Conservation (phyloP, 2,113 vertebrate genomes). For the Girardinichthys multiradiatus region DNA sequence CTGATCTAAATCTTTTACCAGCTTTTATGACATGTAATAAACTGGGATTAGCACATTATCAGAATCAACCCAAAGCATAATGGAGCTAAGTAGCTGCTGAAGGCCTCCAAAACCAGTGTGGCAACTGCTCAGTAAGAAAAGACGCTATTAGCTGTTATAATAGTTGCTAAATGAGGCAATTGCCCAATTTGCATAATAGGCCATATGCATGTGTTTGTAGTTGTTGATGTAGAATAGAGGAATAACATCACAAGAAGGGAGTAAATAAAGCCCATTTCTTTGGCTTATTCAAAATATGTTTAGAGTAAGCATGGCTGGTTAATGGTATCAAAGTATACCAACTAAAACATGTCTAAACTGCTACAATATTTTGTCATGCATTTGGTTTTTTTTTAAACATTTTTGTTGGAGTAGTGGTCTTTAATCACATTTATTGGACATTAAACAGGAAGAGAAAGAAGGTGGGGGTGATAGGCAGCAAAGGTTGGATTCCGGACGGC, state of each 20-base stretch:
- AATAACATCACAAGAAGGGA: background rate
- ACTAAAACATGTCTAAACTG: too few relatives aligned
- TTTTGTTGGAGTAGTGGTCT: too few relatives aligned
- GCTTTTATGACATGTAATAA: background rate
- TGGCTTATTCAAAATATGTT: too few relatives aligned
- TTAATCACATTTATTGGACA: too few relatives aligned
- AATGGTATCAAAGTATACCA: too few relatives aligned
- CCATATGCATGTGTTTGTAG: too few relatives aligned
- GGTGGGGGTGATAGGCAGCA: too few relatives aligned
- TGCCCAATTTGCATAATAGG: background rate
- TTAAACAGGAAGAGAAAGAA: too few relatives aligned
- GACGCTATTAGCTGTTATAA: background rate
- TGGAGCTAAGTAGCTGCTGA: background rate
- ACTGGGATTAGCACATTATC: background rate
- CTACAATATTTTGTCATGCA: too few relatives aligned
- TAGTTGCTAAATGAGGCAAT: background rate
- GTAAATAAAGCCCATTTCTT: background rate
- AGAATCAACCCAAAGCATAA: background rate
- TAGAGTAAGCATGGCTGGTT: too few relatives aligned
- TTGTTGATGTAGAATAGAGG: background rate
- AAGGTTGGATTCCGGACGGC: too few relatives aligned
- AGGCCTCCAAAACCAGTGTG: background rate
- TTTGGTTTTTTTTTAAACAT: too few relatives aligned
- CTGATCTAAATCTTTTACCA: background rate
- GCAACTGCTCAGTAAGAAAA: background rate